Percentiles rank a stretch among this genome's conserved stretches.
phyloP scores from a whole-genome alignment of 2,113 vertebrate genomes.

The Proterorhinus semilunaris region DNA sequence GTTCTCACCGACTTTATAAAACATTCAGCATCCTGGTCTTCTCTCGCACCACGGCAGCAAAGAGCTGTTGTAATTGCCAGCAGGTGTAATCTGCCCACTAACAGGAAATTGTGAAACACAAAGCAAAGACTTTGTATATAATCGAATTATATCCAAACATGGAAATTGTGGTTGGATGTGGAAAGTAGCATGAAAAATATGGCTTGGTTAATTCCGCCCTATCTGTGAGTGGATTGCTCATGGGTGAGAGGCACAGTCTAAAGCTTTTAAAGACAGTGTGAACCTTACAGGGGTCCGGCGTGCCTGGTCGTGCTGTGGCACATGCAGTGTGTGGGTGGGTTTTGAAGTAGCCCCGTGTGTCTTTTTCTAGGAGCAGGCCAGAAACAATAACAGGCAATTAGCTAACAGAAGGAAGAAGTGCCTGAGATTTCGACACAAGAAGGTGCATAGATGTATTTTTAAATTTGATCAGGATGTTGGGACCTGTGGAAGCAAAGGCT shows the following conservation, averaged over 20 bases:
- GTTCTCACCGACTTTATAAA: slow-evolving; percentile 44
- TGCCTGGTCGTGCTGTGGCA: slow-evolving; percentile 37
- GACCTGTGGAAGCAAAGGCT: slow-evolving; percentile 19
- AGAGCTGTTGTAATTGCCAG: slow-evolving; percentile 24
- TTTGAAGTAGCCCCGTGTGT: slow-evolving; percentile 52
- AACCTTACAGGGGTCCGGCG: slow-evolving; percentile 30
- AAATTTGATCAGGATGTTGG: slow-evolving; percentile 16
- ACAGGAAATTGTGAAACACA: slow-evolving; percentile 24
- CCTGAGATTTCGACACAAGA: slow-evolving; percentile 40
- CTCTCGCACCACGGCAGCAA: slow-evolving; percentile 22
- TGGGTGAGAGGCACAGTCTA: slow-evolving; percentile 5
- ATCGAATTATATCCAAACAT: not conserved
- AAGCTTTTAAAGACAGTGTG: slow-evolving; percentile 27
- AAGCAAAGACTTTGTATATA: slow-evolving; percentile 1
- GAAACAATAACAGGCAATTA: slow-evolving; percentile 65
- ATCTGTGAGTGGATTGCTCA: not conserved
- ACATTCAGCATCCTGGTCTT: slow-evolving; percentile 30
- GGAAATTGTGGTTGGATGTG: not conserved
- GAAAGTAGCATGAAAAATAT: not conserved
- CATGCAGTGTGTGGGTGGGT: slow-evolving; percentile 45
- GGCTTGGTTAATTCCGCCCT: not conserved
- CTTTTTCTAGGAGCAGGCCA: slow-evolving; percentile 36
- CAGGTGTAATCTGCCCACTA: slow-evolving; percentile 28
- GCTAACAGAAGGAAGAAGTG: slow-evolving; percentile 43
- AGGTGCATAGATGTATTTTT: slow-evolving; percentile 18